Conservation (phyloP, 2,113 vertebrate genomes). For the Burhinus bistriatus region DNA sequence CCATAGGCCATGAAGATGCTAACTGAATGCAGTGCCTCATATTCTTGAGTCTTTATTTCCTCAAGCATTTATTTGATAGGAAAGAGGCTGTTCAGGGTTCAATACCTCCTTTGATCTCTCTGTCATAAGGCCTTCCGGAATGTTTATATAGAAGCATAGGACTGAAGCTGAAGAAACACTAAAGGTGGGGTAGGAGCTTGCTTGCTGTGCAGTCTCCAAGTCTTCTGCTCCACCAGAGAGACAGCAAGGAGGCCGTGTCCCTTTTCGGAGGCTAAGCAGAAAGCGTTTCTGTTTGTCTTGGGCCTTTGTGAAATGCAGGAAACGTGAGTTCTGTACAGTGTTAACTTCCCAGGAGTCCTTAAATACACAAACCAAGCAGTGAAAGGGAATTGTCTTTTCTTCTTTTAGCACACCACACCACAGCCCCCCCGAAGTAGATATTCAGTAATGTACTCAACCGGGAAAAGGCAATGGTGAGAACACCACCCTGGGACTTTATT, state of each 20-base stretch:
- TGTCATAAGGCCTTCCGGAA: background rate
- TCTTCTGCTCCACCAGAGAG: background rate
- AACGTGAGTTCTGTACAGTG: background rate
- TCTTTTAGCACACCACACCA: background rate
- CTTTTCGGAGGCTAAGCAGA: background rate
- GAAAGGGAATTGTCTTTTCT: background rate
- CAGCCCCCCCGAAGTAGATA: background rate
- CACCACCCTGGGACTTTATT: background rate
- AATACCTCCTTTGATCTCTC: constrained; percentile 8
- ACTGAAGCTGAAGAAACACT: background rate
- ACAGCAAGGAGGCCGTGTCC: background rate
- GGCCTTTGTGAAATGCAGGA: background rate
- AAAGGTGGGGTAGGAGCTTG: background rate
- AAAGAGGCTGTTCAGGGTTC: background rate
- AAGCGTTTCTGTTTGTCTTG: background rate
- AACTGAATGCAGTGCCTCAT: background rate
- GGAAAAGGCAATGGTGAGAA: background rate
- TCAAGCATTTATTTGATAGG: background rate
- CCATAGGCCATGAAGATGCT: background rate
- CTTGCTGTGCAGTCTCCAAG: background rate
- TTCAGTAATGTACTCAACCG: background rate
- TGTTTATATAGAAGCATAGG: background rate
- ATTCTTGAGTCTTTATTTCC: background rate
- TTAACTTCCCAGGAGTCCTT: background rate
- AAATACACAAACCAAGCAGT: background rate